Base-by-base conservation (phyloP, 2,888 invertebrate species). In the Leucozona laternaria region DNA sequence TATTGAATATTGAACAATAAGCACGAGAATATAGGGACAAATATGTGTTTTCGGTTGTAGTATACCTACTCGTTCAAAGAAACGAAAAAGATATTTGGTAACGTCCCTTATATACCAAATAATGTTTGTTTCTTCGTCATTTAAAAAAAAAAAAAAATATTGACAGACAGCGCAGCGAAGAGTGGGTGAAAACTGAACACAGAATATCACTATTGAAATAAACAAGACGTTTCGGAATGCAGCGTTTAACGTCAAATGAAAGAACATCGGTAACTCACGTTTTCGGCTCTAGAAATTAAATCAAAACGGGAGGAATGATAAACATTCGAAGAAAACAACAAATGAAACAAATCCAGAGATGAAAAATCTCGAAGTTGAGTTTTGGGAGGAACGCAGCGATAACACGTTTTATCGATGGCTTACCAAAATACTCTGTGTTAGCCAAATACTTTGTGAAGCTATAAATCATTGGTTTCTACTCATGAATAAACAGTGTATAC, bases 341-440 rank as follows among this genome's bases (percentile, higher is more conserved):
- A 43, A 17, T 45, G 20, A 28, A 43, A 60, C 50, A 64, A 72
- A 25, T 2, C n/a, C 58, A 58, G 20, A 28, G 25, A 55, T 55
- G 57, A 17, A 34, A 57, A 57, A 57, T 57, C 57, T 34, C 31
- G 6, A 31, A 57, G 57, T 57, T 31, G 57, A 57, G 34, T 57
- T 57, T 34, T 57, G 31, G 57, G 10, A 34, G 57, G 34, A 31
- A 34, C 6, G 5, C 31, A 31, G 8, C 57, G 60, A 60, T 64
- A 78, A 53, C 79, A 75, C 43, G 43, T 45, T 68, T 75, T 73
- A 79, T 79, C 79, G 75, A 80, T 75, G 80, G 68, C 68, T 70
- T 68, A 75, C 60, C 75, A 57, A 53, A 75, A 62, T 37, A 62
- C 64, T 58, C n/a, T 66, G 53, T 31, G 68, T 75, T 68, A 70